These are phyloP conservation scores for Aelia acuminata DNA, from an alignment of 2,888 invertebrate species.

Conservation along the genomic window DNA sequence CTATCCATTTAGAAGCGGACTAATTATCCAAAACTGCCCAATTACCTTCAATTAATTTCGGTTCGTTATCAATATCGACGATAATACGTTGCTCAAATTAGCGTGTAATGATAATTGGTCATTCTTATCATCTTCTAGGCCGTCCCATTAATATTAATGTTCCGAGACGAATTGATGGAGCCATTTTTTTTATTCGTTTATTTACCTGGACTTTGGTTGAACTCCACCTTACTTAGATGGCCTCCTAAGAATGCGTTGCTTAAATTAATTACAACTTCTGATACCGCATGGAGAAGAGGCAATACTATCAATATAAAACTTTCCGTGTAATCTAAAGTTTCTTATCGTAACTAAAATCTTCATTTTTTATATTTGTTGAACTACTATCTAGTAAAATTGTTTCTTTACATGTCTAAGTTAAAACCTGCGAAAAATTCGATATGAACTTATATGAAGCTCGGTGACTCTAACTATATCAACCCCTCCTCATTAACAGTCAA, in stretches of 20 bases:
- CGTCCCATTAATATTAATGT: constrained; percentile 42
- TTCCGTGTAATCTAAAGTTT: no score
- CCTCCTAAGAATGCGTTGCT: not conserved
- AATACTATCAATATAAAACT: not conserved
- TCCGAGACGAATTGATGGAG: not conserved
- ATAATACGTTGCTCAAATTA: constrained; percentile 24
- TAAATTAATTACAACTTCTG: not conserved
- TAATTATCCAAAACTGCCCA: constrained; percentile 20
- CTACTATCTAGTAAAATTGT: no score
- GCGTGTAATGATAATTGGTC: constrained; percentile 36
- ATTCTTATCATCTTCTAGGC: constrained; percentile 28
- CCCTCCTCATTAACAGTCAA: no score
- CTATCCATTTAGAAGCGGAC: not conserved
- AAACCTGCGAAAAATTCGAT: no score
- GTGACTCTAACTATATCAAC: no score
- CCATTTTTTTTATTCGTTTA: constrained; percentile 1
- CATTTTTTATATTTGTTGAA: no score
- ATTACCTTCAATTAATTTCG: constrained; percentile 35
- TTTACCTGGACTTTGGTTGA: not conserved
- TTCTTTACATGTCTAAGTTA: no score
- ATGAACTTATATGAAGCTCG: no score
- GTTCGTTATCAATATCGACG: constrained; percentile 36
- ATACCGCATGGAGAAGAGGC: not conserved
- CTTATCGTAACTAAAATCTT: no score
- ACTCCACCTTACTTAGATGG: not conserved